These are phyloP conservation scores for Pristionchus mayeri DNA, from an alignment of 2,888 invertebrate genomes.

Conservation along the genomic window DNA sequence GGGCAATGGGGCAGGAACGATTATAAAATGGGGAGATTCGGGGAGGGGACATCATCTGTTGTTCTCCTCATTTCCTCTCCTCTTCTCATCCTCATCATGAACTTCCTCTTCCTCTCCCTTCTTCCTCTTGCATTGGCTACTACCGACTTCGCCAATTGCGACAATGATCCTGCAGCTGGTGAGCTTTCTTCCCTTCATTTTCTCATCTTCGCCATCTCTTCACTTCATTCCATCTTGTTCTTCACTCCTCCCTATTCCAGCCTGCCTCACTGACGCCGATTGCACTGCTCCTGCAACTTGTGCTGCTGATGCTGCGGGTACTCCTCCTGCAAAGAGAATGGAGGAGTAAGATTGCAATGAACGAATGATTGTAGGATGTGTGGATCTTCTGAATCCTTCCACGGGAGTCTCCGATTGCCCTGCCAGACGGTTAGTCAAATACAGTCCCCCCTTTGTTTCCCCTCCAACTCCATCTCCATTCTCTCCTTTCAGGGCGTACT, in stretches of 20 bases:
- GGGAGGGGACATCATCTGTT: not conserved
- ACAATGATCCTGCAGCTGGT: not conserved
- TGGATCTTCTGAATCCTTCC: not conserved
- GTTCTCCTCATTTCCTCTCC: not conserved
- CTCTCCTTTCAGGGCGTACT: not conserved
- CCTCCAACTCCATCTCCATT: not conserved
- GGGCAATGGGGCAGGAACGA: not conserved
- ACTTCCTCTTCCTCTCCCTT: not conserved
- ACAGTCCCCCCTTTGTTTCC: too few relatives aligned
- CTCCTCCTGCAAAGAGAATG: not conserved
- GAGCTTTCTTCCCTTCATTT: too few relatives aligned
- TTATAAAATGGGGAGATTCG: conserved; percentile 1
- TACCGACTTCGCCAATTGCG: not conserved
- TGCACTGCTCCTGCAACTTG: not conserved
- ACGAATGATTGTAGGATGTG: not conserved
- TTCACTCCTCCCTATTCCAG: not conserved
- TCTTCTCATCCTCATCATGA: not conserved
- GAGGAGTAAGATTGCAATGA: not conserved
- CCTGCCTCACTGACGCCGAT: not conserved
- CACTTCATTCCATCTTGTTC: too few relatives aligned
- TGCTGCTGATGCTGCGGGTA: too few relatives aligned
- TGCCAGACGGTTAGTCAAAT: not conserved
- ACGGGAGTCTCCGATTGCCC: conserved; percentile 13
- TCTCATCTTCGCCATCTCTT: too few relatives aligned
- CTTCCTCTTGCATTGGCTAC: not conserved